A percentile compares a stretch with the other conserved stretches of the same genome.
Evolutionary conservation across 2,113 vertebrate genomes (phyloP).

Genomic region (Ameiurus melas): DNA sequence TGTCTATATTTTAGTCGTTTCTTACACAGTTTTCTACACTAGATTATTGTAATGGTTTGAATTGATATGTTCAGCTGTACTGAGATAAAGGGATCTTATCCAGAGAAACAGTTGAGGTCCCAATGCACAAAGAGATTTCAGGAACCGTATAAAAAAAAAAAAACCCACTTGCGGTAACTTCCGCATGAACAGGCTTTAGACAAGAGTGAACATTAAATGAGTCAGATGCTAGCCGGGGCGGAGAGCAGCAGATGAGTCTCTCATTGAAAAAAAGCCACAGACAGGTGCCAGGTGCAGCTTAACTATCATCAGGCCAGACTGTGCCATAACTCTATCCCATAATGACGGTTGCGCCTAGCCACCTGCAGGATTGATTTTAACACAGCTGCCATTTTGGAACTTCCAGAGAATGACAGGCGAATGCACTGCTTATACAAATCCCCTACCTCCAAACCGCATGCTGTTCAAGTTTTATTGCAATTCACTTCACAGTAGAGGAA

Average conservation of each 20-base stretch:
- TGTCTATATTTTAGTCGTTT: not conserved
- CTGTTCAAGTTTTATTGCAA: not conserved
- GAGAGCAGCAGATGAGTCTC: constrained; percentile 20
- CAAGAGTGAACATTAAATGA: constrained; percentile 12
- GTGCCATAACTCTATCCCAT: constrained; percentile 62
- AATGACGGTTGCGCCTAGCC: constrained; percentile 70
- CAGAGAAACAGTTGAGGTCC: not conserved
- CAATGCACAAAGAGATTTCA: not conserved
- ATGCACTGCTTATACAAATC: not conserved
- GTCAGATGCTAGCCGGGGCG: constrained; percentile 30
- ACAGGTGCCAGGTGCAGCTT: constrained; percentile 74
- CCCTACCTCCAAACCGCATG: not conserved
- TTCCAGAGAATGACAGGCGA: constrained; percentile 2
- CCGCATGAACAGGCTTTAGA: constrained; percentile 25
- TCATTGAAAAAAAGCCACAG: constrained; percentile 41
- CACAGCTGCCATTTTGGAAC: constrained; percentile 10
- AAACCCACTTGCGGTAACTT: not conserved
- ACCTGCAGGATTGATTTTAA: constrained; percentile 63
- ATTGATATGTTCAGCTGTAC: not conserved
- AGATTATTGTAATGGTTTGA: not conserved
- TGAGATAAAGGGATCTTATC: not conserved
- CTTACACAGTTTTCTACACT: not conserved
- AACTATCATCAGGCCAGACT: constrained; percentile 58
- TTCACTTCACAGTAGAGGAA: not conserved
- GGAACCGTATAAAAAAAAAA: not conserved